phyloP scores from a whole-genome alignment of 2,888 invertebrate genomes.

The Apoda limacodes region DNA sequence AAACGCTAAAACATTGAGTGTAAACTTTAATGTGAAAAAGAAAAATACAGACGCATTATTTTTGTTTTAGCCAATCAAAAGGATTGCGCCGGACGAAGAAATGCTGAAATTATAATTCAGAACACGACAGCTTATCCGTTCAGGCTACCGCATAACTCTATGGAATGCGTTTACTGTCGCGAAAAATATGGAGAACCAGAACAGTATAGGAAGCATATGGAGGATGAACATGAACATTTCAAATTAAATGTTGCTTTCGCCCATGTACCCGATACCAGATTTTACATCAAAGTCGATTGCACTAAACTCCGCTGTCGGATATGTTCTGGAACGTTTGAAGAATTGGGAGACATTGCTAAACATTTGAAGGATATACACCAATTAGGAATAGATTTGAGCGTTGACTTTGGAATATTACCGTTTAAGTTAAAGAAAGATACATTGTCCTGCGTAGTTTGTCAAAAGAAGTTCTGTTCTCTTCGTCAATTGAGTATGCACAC shows the following conservation, averaged over 20 bases:
- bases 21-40: too few relatives aligned
- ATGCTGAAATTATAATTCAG: conserved; percentile 31
- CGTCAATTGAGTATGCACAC: conserved; percentile 32
- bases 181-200: conserved; percentile 27
- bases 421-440: conserved; percentile 27
- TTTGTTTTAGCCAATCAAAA: conserved; percentile 60
- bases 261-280: conserved; percentile 25
- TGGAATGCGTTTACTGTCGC: conserved; percentile 35
- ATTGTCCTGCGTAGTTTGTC: conserved; percentile 28
- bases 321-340: conserved; percentile 22
- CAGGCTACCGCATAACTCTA: conserved; percentile 30
- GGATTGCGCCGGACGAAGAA: conserved; percentile 46
- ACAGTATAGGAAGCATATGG: conserved; percentile 28
- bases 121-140: conserved; percentile 38
- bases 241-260: conserved; percentile 24
- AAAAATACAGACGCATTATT: too few relatives aligned
- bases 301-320: conserved; percentile 31
- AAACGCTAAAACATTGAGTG: too few relatives aligned
- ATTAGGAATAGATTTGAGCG: conserved; percentile 22
- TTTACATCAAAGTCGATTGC: conserved; percentile 31
- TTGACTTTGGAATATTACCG: conserved; percentile 30
- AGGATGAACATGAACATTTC: conserved; percentile 25
- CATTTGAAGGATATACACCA: conserved; percentile 29
- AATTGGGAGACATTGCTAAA: conserved; percentile 23
- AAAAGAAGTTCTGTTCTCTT: conserved; percentile 26